These are phyloP conservation scores for Xestia ashworthii DNA, from an alignment of 2,888 invertebrate genomes.

Conservation along the genomic window DNA sequence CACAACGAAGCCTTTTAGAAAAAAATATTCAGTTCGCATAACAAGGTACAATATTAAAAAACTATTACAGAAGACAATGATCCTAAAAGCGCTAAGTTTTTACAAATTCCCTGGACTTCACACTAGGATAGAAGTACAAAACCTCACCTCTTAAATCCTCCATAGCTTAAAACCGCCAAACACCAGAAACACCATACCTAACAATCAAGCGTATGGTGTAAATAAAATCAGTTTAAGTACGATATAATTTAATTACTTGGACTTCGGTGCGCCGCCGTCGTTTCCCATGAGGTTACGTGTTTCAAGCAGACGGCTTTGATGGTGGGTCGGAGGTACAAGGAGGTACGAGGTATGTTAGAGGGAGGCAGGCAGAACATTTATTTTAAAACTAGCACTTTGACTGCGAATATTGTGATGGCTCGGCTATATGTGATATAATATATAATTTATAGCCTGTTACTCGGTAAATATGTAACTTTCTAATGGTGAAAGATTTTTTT, in stretches of 20 bases:
- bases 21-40: no score
- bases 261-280: conserved; percentile 67
- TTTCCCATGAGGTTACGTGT: conserved; percentile 78
- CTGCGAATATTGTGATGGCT: no score
- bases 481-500: no score
- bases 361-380: conserved; percentile 13
- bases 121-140: not conserved
- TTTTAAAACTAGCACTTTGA: not conserved
- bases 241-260: conserved; percentile 77
- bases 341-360: conserved; percentile 62
- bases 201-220: conserved; percentile 49
- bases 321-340: conserved; percentile 64
- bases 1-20: not conserved
- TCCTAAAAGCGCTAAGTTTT: no score
- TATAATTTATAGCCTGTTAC: no score
- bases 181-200: conserved; percentile 26
- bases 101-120: no score
- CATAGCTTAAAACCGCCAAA: not conserved
- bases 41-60: no score
- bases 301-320: conserved; percentile 81
- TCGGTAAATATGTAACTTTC: no score
- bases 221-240: conserved; percentile 70
- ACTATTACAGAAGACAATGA: no score
- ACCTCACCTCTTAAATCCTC: not conserved
- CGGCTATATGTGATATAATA: no score